These are phyloP conservation scores for Gallinago paraguaiae DNA, from an alignment of 2,113 vertebrate species.

Conservation along the genomic window DNA sequence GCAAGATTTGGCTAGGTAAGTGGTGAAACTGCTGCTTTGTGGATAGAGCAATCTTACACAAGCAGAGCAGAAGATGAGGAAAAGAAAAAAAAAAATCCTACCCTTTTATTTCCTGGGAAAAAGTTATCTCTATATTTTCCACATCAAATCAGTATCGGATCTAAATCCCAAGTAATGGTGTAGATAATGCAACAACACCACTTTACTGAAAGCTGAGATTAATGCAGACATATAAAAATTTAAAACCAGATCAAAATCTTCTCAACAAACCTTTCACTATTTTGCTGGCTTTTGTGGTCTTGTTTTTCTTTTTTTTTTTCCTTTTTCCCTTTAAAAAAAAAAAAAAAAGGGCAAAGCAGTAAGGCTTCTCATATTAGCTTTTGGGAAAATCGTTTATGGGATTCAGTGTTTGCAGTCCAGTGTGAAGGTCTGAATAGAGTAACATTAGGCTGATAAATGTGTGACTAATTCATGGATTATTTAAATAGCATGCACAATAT, in stretches of 20 bases:
- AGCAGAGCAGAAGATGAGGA: background rate
- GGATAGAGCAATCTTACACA: background rate
- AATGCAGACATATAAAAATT: background rate
- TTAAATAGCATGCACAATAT: constrained; percentile 35
- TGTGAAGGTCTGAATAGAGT: background rate
- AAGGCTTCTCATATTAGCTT: background rate
- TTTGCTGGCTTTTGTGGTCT: background rate
- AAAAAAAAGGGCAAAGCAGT: background rate
- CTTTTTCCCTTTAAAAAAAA: background rate
- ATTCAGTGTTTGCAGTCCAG: background rate
- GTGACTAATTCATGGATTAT: constrained; percentile 59
- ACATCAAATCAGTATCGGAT: background rate
- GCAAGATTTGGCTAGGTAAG: background rate
- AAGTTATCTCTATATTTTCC: background rate
- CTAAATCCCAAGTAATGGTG: constrained; percentile 24
- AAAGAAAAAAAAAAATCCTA: background rate
- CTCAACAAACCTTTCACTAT: background rate
- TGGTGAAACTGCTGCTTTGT: background rate
- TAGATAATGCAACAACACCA: background rate
- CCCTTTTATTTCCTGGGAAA: constrained; percentile 20
- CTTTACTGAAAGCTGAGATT: constrained; percentile 20
- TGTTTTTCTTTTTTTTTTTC: background rate
- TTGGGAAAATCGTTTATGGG: background rate
- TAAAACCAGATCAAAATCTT: background rate
- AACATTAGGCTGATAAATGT: background rate